phyloP scores from a whole-genome alignment of 2,797 vertebrate genomes.

The Psittacula derbiana region DNA sequence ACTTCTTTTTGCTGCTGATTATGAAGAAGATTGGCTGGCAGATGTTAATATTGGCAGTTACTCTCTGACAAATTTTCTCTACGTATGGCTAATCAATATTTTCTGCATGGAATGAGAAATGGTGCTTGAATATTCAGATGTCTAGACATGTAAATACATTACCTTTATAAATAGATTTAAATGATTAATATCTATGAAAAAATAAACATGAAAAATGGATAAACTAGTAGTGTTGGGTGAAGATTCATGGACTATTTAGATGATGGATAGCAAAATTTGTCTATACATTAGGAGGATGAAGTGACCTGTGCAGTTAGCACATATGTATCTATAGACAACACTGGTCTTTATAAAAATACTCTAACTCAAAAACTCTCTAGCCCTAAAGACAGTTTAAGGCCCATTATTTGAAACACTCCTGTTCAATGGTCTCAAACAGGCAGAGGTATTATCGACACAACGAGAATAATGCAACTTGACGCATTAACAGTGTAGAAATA shows the following conservation, averaged over 20 bases:
- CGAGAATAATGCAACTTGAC: background rate
- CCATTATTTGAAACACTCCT: background rate
- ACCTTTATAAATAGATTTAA: slow-evolving; percentile 60
- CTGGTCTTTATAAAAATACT: background rate
- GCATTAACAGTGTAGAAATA: background rate
- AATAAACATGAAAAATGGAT: slow-evolving; percentile 38
- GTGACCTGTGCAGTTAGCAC: background rate
- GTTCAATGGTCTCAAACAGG: background rate
- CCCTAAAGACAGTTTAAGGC: background rate
- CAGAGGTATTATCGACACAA: background rate
- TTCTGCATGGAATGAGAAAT: slow-evolving; percentile 49
- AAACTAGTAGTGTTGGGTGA: slow-evolving; percentile 9
- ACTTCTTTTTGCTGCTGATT: slow-evolving; percentile 65
- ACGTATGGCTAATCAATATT: slow-evolving; percentile 60
- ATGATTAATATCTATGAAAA: slow-evolving; percentile 54
- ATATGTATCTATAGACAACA: background rate
- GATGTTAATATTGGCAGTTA: slow-evolving; percentile 69
- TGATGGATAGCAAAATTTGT: background rate
- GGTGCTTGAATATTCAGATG: slow-evolving; percentile 63
- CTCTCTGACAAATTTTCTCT: slow-evolving; percentile 68
- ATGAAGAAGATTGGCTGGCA: slow-evolving; percentile 60
- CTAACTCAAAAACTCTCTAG: background rate
- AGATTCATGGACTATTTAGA: background rate
- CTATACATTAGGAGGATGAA: background rate
- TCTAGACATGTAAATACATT: slow-evolving; percentile 63